Percentiles rank a stretch among this genome's conserved stretches.
Evolutionary conservation across 2,797 vertebrate genomes (phyloP).

Genomic region (Sebastes nivosus): DNA sequence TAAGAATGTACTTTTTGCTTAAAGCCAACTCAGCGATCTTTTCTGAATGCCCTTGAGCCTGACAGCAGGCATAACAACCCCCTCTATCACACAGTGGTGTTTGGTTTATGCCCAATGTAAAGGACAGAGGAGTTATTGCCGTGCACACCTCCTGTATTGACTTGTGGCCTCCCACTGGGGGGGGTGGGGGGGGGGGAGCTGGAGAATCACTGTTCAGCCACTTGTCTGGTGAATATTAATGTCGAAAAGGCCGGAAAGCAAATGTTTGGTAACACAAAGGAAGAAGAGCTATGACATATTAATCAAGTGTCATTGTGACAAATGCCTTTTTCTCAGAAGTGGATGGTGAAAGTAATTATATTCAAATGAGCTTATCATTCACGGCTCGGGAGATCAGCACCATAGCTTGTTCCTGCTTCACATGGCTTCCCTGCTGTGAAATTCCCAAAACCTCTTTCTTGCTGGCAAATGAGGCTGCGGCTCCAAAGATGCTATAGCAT

Average conservation of each 20-base stretch:
- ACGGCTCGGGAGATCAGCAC: conserved; percentile 56
- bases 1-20: not conserved
- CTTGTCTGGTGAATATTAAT: conserved; percentile 42
- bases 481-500: conserved; percentile 20
- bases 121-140: conserved; percentile 41
- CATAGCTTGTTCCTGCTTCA: conserved; percentile 52
- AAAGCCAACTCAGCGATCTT: not conserved
- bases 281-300: conserved; percentile 48
- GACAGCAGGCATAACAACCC: conserved; percentile 29
- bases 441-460: conserved; percentile 38
- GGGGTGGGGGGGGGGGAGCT: not conserved
- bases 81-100: conserved; percentile 22
- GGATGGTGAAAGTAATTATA: conserved; percentile 67
- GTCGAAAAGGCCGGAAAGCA: conserved; percentile 34
- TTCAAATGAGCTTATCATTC: conserved; percentile 73
- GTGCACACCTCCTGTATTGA: conserved; percentile 35
- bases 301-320: conserved; percentile 63
- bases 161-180: conserved; percentile 29
- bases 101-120: conserved; percentile 41
- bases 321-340: conserved; percentile 59
- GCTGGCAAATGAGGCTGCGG: conserved; percentile 33
- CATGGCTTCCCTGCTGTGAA: conserved; percentile 69
- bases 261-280: conserved; percentile 51
- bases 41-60: conserved; percentile 44
- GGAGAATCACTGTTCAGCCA: conserved; percentile 13